Evolutionary conservation across 1,140 invertebrate genomes (phyloP), one percentile per base, ranked within the genome.

Genomic region (Cardiocondyla obscurior): DNA sequence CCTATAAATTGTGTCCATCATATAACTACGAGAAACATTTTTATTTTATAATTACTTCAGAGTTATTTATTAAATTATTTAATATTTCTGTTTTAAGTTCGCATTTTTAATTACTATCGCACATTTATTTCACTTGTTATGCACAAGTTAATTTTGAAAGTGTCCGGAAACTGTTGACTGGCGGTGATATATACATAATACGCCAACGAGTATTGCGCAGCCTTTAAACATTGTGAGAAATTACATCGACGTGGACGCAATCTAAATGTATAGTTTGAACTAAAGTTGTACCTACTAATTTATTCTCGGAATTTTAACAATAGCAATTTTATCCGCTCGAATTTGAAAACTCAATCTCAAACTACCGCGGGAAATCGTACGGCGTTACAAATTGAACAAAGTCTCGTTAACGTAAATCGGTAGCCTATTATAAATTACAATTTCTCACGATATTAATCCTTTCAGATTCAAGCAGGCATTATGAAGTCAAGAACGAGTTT

Each of bases 401-500:
- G 36, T 76, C 46, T 22, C 39, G 33, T 58, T n/a, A 6, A 19
- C 2, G 12, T 44, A 10, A 19, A 6, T n/a, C n/a, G 12, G 7
- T 28, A 12, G 22, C 25, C 30, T 19, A 0, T 72, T 33, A 55
- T 16, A 53, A 25, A 39, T 76, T 76, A 49, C 39, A 62, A 46
- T 64, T 25, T 14, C 25, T 1, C n/a, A 30, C 14, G 39, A 62
- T 2, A 5, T 74, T 62, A n/a, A 12, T 76, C 14, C 1, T 57
- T 77, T 30, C 36, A 82, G 76, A 60, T 16, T 39, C 16, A 12
- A 16, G 1, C 33, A 16, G 42, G 22, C 39, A 49, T 33, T 5
- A 84, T 73, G 76, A 73, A 60, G 42, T 57, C 67, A 22, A 77
- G 19, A 33, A 77, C 67, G 5, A 77, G 81, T 28, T 14, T 67